A percentile compares a stretch with the other conserved stretches of the same genome.
Evolutionary conservation across 1,140 invertebrate species (phyloP).

Genomic region (Arctopsyche grandis): DNA sequence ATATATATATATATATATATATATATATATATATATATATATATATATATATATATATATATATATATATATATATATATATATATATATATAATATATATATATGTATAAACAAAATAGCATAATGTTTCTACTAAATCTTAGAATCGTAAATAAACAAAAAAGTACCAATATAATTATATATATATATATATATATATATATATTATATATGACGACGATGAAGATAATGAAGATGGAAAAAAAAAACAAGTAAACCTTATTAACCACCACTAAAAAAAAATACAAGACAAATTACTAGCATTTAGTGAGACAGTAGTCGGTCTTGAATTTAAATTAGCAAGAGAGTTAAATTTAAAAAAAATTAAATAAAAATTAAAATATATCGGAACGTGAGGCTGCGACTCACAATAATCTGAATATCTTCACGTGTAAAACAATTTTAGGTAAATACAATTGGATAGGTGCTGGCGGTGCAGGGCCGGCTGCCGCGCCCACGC

Average conservation of each 20-base stretch:
- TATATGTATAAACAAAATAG: constrained; percentile 61
- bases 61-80: constrained; percentile 24
- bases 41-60: constrained; percentile 41
- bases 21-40: too few species aligned
- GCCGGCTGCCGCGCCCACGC: constrained; percentile 56
- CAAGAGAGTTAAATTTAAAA: constrained; percentile 5
- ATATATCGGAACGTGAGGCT: constrained; percentile 51
- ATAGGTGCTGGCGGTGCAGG: constrained; percentile 52
- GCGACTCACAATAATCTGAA: constrained; percentile 52
- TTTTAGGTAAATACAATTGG: constrained; percentile 54
- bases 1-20: constrained; percentile 54
- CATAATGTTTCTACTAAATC: constrained; percentile 71
- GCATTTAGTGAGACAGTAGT: constrained; percentile 50
- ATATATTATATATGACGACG: constrained; percentile 25
- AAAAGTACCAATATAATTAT: constrained; percentile 72
- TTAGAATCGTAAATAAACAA: constrained; percentile 71
- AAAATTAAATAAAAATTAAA: constrained; percentile 36
- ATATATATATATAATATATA: constrained; percentile 44
- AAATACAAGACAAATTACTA: constrained; percentile 38
- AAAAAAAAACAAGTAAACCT: background rate
- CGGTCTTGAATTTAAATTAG: constrained; percentile 40
- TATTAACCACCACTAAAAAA: constrained; percentile 48
- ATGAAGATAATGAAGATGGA: too few species aligned
- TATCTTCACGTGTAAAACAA: constrained; percentile 50
- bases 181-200: constrained; percentile 70